These are phyloP conservation scores for Lathronympha strigana DNA, from an alignment of 2,888 invertebrate genomes.

Conservation along the genomic window DNA sequence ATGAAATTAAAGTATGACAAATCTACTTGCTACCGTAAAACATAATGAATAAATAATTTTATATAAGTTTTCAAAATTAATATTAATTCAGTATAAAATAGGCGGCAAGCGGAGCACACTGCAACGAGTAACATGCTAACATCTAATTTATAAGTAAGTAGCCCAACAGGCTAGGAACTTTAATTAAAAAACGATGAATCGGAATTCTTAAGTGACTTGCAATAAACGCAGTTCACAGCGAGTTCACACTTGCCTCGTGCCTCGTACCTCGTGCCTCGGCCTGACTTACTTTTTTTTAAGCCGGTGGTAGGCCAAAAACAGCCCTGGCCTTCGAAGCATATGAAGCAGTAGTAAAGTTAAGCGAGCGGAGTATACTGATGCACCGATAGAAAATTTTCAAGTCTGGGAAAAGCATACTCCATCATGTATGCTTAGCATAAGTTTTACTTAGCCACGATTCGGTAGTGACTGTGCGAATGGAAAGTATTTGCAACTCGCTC, in stretches of 20 bases:
- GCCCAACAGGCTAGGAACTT: constrained; percentile 45
- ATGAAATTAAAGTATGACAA: background rate
- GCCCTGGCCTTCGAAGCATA: too few relatives aligned
- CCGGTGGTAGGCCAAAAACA: background rate
- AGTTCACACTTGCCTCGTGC: constrained; percentile 49
- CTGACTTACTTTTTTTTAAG: constrained; percentile 45
- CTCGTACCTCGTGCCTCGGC: constrained; percentile 49
- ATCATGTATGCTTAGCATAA: too few relatives aligned
- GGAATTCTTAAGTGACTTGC: constrained; percentile 56
- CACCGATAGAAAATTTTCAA: too few relatives aligned
- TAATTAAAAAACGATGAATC: constrained; percentile 54
- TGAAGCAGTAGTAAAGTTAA: too few relatives aligned
- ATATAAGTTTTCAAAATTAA: too few relatives aligned
- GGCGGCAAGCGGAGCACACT: constrained; percentile 11
- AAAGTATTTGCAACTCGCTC: too few relatives aligned
- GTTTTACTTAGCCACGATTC: too few relatives aligned
- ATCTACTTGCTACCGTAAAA: background rate
- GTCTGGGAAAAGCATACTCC: too few relatives aligned
- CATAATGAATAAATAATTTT: background rate
- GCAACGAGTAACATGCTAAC: constrained; percentile 33
- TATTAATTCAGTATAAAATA: background rate
- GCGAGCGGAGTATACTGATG: too few relatives aligned
- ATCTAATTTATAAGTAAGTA: constrained; percentile 41
- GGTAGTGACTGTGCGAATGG: too few relatives aligned
- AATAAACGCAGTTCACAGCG: constrained; percentile 44